Base-by-base conservation (phyloP, 2,113 vertebrate species). In the Thunnus thynnus region DNA sequence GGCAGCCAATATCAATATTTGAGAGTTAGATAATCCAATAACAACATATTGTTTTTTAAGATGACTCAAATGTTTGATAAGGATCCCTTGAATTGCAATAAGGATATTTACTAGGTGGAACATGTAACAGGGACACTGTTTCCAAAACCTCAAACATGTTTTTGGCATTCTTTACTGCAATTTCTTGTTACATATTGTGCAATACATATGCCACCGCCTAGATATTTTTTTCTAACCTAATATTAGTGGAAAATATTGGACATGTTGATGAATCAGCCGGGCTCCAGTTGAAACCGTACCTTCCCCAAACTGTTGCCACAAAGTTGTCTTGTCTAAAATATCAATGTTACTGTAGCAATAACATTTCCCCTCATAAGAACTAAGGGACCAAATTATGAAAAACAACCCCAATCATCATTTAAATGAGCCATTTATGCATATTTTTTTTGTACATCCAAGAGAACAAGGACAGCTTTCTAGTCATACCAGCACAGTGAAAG, bases 291-390 rank as follows among this genome's bases (percentile, higher is more conserved):
- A 48, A 62, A 46, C 27, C 4, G 27, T 4, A 30, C 27, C 27
- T 30, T 30, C 27, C 13, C 4, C 6, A 56, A 78, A 62, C 41
- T 36, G 14, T 44, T 63, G 17, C n/a, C 41, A 44, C 20, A 36
- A 56, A 68, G 51, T 47, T 17, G 10, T 3, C 18, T 14, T 12
- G 56, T 63, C 50, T 46, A 44, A 63, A 27, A 22, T 3, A n/a
- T 57, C 7, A 41, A 25, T 56, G 9, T 76, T 69, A 50, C 50
- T 63, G 46, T 55, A 50, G 17, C n/a, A 16, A 67, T 11, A 55
- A 51, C 20, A 54, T 12, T 64, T 47, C 36, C n/a, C 58, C 44
- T 62, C 13, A 36, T 10, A 52, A 10, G 36, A 62, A 46, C 71
- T 55, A 36, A 36, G 20, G 3, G 9, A 63, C 32, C 18, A 30